Conservation (phyloP, 2,113 vertebrate genomes). For the Petrocephalus microphthalmus region DNA sequence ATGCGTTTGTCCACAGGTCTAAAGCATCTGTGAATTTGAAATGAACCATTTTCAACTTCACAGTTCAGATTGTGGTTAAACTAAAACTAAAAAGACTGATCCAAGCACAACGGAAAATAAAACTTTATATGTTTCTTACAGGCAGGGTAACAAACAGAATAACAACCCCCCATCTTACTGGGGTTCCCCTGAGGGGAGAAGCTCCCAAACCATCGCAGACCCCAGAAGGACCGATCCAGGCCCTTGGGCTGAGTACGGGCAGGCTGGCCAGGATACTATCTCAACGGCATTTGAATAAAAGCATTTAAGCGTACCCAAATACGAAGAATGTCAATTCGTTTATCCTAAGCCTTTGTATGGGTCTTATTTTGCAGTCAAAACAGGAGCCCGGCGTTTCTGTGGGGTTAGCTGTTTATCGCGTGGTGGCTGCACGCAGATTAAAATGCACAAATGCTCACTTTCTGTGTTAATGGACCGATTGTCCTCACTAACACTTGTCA, state of each 20-base stretch:
- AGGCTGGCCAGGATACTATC: slow-evolving; percentile 42
- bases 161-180: neutral
- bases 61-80: neutral
- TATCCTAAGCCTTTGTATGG: slow-evolving; percentile 38
- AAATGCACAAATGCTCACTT: slow-evolving; percentile 28
- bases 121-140: no score
- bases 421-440: slow-evolving; percentile 42
- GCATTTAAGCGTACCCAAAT: slow-evolving; percentile 63
- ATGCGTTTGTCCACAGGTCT: neutral
- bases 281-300: slow-evolving; percentile 65
- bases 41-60: neutral
- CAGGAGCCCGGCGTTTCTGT: slow-evolving; percentile 47
- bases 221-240: neutral
- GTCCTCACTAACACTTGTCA: slow-evolving; percentile 45
- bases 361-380: slow-evolving; percentile 79
- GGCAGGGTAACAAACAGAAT: no score
- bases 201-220: neutral
- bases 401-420: slow-evolving; percentile 47
- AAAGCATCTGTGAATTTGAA: neutral
- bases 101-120: neutral
- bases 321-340: slow-evolving; percentile 37
- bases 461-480: slow-evolving; percentile 49
- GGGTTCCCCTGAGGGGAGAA: neutral
- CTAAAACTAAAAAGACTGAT: neutral
- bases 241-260: neutral